A percentile compares a stretch with the other conserved stretches of the same genome.
These are phyloP conservation scores for Cygnus atratus DNA, from an alignment of 2,113 vertebrate species.

Conservation along the genomic window DNA sequence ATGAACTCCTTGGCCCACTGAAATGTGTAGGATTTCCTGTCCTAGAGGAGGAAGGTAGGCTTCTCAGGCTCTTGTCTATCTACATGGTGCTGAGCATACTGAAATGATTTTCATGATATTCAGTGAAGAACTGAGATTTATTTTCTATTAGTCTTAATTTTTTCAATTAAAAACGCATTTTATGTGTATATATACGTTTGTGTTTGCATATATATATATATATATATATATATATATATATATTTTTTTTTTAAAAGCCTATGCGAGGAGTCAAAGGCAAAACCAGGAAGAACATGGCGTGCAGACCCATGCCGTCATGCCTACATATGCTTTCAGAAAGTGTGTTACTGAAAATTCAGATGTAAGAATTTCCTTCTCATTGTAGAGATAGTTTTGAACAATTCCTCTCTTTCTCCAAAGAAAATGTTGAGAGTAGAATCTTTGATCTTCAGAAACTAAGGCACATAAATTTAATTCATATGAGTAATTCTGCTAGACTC, in stretches of 20 bases:
- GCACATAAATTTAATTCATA: background rate
- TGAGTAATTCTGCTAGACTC: background rate
- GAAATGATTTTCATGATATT: background rate
- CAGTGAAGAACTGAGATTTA: background rate
- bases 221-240: background rate
- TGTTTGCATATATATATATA: background rate
- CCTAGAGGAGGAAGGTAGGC: background rate
- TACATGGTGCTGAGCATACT: background rate
- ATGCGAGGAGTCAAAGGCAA: background rate
- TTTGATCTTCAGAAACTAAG: slow-evolving; percentile 20
- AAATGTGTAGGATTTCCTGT: background rate
- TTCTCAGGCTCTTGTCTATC: background rate
- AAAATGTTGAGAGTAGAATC: background rate
- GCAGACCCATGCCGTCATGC: background rate
- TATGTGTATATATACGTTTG: background rate
- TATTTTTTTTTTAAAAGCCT: background rate
- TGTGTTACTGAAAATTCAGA: background rate
- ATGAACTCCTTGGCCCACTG: background rate
- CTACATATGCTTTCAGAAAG: background rate
- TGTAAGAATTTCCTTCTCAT: background rate
- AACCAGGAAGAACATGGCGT: background rate
- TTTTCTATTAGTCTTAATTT: background rate
- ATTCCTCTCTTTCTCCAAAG: background rate
- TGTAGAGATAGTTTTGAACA: background rate
- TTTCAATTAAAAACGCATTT: background rate